phyloP scores from a whole-genome alignment of 2,888 invertebrate species.

The Amiota minor region DNA sequence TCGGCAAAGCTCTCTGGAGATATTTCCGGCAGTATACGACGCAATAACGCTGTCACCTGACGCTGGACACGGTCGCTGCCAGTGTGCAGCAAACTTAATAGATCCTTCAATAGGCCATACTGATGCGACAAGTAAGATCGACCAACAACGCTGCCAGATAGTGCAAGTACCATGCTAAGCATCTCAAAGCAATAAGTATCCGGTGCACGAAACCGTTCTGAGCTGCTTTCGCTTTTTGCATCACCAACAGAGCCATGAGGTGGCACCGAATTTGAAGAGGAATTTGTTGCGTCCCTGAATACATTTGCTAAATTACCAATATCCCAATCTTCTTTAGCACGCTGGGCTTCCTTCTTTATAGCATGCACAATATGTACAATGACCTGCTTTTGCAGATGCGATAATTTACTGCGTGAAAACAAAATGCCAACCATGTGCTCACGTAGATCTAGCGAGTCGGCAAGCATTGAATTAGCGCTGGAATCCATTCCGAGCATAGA shows the following conservation, averaged over 20 bases:
- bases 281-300: conserved; percentile 57
- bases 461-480: conserved; percentile 68
- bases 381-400: conserved; percentile 93
- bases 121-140: conserved; percentile 92
- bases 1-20: conserved; percentile 87
- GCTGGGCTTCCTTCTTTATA: conserved; percentile 89
- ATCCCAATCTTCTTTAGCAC: conserved; percentile 95
- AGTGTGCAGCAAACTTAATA: conserved; percentile 90
- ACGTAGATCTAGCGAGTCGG: conserved; percentile 82
- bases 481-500: conserved; percentile 59
- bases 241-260: conserved; percentile 42
- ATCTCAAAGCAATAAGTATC: conserved; percentile 99
- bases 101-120: conserved; percentile 86
- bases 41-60: conserved; percentile 88
- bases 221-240: conserved; percentile 62
- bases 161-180: conserved; percentile 92
- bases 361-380: conserved; percentile 93
- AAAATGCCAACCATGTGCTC: conserved; percentile 98
- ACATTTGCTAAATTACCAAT: conserved; percentile 73
- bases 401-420: conserved; percentile 93
- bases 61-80: conserved; percentile 95
- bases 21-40: conserved; percentile 92
- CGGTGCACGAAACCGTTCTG: conserved; percentile 68
- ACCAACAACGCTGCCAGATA: conserved; percentile 94
- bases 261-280: conserved; percentile 28